Base-by-base conservation (phyloP, 2,113 vertebrate genomes). In the Eolophus roseicapilla region DNA sequence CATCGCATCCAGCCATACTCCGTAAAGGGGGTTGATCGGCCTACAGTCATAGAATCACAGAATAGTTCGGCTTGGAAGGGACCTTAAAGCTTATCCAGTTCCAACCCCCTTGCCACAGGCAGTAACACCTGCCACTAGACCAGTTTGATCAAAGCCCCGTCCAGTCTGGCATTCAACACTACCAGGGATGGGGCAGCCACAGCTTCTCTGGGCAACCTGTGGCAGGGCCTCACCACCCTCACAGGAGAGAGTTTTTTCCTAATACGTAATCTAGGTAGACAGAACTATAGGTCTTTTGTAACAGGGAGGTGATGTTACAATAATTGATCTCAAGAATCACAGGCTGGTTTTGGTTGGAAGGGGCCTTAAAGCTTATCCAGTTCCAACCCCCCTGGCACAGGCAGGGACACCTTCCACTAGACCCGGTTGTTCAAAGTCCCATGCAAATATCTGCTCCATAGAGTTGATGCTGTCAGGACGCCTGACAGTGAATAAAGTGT, bases 381-480 rank as follows among this genome's bases (percentile, higher is more conserved):
- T n/a, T 59, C 33, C 13, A 57, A n/a, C 33, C 19, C 33, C 21
- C 20, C 55, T n/a, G 33, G 20, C 33, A n/a, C 20, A n/a, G 33
- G 7, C 55, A 59, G 9, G 33, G 20, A 59, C 55, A 59, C 13
- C 13, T 59, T 59, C 33, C 55, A n/a, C 55, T 59, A 23, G 20
- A n/a, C 55, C 33, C 23, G 55, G 55, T n/a, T 23, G 55, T 33
- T 59, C 20, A n/a, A 59, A 57, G 31, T 20, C 19, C 49, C 55
- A 21, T 33, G 31, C 31, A 57, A 20, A n/a, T 59, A 59, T 20
- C 33, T 1, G 3, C 70, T 55, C 53, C 9, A 25, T 6, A 7
- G 17, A 27, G 68, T 14, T 49, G 4, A 17, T 31, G 1, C 4
- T 13, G 27, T 7, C 23, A 3, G 31, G 44, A 8, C 1, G 0